A percentile compares a stretch with the other conserved stretches of the same genome.
Evolutionary conservation across 2,113 vertebrate species (phyloP).

Genomic region (Synchiropus splendidus): DNA sequence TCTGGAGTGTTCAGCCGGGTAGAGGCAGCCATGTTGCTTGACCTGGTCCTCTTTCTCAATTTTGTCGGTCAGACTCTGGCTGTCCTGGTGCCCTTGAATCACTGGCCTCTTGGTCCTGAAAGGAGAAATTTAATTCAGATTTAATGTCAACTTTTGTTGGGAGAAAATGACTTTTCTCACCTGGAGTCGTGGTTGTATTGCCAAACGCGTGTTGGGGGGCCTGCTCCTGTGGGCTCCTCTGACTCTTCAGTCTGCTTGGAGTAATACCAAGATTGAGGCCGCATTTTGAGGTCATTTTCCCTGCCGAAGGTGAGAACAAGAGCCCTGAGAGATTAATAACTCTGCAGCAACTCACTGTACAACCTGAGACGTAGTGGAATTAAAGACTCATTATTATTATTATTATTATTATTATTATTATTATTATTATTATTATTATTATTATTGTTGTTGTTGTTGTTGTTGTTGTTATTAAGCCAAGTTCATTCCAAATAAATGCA

Average conservation of each 20-base stretch:
- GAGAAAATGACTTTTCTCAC: no score
- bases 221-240: constrained; percentile 43
- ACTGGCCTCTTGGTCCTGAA: constrained; percentile 73
- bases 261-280: constrained; percentile 85
- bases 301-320: constrained; percentile 48
- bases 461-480: no score
- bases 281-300: constrained; percentile 71
- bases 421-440: no score
- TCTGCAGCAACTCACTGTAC: no score
- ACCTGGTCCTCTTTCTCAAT: constrained; percentile 77
- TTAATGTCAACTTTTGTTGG: no score
- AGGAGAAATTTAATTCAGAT: no score
- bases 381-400: no score
- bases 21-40: constrained; percentile 52
- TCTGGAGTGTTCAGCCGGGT: constrained; percentile 67
- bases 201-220: constrained; percentile 47
- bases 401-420: no score
- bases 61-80: constrained; percentile 68
- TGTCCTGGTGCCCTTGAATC: constrained; percentile 63
- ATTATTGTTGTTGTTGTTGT: no score
- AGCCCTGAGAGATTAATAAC: not conserved
- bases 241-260: constrained; percentile 78
- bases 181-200: constrained; percentile 62
- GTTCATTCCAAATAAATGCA: no score
- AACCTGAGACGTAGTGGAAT: no score